These are phyloP conservation scores for Leptobrachium ailaonicum DNA, from an alignment of 2,113 vertebrate genomes.

Conservation along the genomic window DNA sequence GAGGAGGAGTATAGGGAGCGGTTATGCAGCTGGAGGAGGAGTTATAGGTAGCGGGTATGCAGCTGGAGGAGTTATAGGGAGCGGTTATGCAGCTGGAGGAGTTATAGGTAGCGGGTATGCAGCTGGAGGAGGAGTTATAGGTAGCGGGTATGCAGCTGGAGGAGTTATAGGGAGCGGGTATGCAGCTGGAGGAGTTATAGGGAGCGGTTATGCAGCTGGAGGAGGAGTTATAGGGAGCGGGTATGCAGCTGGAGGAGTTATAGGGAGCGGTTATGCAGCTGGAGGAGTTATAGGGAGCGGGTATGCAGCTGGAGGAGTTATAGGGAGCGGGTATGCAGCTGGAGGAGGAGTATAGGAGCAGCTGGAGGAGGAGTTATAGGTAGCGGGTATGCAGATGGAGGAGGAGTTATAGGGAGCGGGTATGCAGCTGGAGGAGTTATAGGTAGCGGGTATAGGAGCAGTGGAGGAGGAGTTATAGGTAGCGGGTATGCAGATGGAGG, in stretches of 20 bases:
- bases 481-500: no score
- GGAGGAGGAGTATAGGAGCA: background rate
- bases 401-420: constrained; percentile 2
- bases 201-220: background rate
- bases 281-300: background rate
- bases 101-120: no score
- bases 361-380: background rate
- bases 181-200: no score
- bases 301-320: background rate
- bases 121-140: no score
- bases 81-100: no score
- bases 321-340: background rate
- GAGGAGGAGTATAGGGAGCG: no score
- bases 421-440: no score
- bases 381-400: background rate
- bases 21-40: background rate
- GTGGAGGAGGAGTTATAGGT: no score
- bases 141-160: no score
- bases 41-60: background rate
- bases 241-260: background rate
- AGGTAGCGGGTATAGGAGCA: no score
- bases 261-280: background rate
- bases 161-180: no score
- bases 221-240: background rate
- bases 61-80: background rate